A percentile compares a stretch with the other conserved stretches of the same genome.
Evolutionary conservation across 2,888 invertebrate species (phyloP).

Genomic region (Eretmocerus hayati): DNA sequence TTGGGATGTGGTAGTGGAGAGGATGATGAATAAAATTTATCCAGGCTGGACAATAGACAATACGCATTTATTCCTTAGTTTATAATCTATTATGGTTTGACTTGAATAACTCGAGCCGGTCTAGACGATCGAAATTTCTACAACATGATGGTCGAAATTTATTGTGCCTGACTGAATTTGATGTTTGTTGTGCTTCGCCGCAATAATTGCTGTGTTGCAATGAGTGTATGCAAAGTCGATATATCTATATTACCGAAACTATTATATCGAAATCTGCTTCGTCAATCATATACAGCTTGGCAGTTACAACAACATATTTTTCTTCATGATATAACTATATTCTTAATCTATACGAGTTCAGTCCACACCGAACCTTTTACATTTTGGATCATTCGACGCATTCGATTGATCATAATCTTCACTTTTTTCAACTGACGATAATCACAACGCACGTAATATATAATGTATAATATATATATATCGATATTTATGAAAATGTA

Average conservation of each 20-base stretch:
- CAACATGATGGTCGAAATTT: conserved; percentile 45
- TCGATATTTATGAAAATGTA: no score
- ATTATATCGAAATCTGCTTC: no score
- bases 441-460: conserved; percentile 2
- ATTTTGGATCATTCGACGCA: conserved; percentile 20
- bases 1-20: no score
- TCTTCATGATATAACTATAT: conserved; percentile 7
- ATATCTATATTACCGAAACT: no score
- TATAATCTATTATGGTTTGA: conserved; percentile 35
- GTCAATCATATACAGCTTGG: conserved; percentile 48
- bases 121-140: conserved; percentile 46
- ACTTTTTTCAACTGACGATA: background rate
- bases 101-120: conserved; percentile 41
- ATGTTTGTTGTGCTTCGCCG: conserved; percentile 43
- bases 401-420: background rate
- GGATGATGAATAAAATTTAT: no score
- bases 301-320: conserved; percentile 44
- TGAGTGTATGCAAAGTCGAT: no score
- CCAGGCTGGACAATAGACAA: conserved; percentile 46
- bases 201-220: no score
- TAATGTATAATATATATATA: background rate
- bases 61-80: conserved; percentile 46
- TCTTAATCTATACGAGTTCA: conserved; percentile 33
- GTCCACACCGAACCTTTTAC: conserved; percentile 25
- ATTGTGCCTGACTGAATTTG: conserved; percentile 47